Evolutionary conservation across 2,113 vertebrate genomes (phyloP).

Genomic region (Mirounga angustirostris): DNA sequence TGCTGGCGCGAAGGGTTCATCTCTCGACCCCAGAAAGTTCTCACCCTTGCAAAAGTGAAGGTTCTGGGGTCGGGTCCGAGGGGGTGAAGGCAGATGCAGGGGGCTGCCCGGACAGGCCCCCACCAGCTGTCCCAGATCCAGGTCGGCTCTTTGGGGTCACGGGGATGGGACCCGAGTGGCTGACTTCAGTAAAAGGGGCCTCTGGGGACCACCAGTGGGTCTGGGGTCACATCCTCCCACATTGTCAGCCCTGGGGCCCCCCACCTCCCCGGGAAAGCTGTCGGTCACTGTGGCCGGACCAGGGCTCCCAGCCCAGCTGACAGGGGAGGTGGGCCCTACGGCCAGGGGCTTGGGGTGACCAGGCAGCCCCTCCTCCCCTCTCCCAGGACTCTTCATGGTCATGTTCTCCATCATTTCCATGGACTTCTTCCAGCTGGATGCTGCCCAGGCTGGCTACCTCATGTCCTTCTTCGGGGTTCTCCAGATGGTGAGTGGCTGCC

Average conservation of each 20-base stretch:
- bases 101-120: background rate
- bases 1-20: fast-evolving
- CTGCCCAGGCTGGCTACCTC: slow-evolving; percentile 93
- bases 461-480: slow-evolving; percentile 94
- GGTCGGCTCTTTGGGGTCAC: fast-evolving
- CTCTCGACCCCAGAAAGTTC: background rate
- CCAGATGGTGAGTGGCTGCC: slow-evolving; percentile 91
- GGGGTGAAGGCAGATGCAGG: background rate
- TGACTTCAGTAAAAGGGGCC: background rate
- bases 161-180: no score
- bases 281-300: fast-evolving
- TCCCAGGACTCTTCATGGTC: slow-evolving; percentile 93
- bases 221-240: background rate
- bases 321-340: fast-evolving
- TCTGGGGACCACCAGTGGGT: background rate
- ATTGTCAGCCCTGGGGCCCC: fast-evolving
- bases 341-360: fast-evolving
- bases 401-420: slow-evolving; percentile 96
- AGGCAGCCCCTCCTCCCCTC: background rate
- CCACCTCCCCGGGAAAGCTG: background rate
- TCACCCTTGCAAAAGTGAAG: no score
- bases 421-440: slow-evolving; percentile 93
- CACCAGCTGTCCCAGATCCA: background rate
- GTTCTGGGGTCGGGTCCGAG: background rate
- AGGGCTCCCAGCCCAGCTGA: background rate